Conservation (phyloP, 2,113 vertebrate genomes). For the Heloderma charlesbogerti region DNA sequence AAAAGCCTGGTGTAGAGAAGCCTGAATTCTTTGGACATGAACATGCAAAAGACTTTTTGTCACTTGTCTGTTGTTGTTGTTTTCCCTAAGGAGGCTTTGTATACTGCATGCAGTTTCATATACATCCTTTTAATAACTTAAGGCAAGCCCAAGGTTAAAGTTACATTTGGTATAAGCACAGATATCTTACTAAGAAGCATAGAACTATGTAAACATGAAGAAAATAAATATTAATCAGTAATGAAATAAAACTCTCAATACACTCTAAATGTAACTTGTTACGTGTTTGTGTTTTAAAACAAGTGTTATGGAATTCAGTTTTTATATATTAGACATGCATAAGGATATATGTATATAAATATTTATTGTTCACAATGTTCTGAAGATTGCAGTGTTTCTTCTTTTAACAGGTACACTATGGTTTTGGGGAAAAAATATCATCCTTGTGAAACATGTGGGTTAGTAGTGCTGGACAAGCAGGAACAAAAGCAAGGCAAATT, state of each 20-base stretch:
- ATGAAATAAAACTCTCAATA: slow-evolving; percentile 35
- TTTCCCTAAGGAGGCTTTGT: slow-evolving; percentile 50
- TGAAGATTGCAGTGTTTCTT: slow-evolving; percentile 1
- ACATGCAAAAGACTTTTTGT: neutral
- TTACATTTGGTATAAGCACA: slow-evolving; percentile 60
- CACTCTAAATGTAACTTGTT: slow-evolving; percentile 34
- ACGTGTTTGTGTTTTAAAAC: slow-evolving; percentile 24
- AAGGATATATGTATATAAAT: slow-evolving; percentile 35
- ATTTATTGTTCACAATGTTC: slow-evolving; percentile 45
- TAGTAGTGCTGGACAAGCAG: neutral
- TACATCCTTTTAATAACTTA: slow-evolving; percentile 48
- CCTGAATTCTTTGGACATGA: accelerated
- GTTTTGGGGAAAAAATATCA: neutral
- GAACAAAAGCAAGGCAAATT: neutral
- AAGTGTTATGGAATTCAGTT: slow-evolving; percentile 25
- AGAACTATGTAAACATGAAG: slow-evolving; percentile 11
- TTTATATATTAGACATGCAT: slow-evolving; percentile 31
- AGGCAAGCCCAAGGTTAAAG: slow-evolving; percentile 37
- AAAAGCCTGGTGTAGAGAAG: no score
- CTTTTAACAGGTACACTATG: neutral
- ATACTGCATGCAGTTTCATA: slow-evolving; percentile 51
- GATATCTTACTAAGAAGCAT: slow-evolving; percentile 46
- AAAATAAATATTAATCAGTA: slow-evolving; percentile 24
- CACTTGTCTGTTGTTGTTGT: slow-evolving; percentile 42
- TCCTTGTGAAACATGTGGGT: neutral